phyloP scores from a whole-genome alignment of 2,113 vertebrate genomes.

The Xiphias gladius region DNA sequence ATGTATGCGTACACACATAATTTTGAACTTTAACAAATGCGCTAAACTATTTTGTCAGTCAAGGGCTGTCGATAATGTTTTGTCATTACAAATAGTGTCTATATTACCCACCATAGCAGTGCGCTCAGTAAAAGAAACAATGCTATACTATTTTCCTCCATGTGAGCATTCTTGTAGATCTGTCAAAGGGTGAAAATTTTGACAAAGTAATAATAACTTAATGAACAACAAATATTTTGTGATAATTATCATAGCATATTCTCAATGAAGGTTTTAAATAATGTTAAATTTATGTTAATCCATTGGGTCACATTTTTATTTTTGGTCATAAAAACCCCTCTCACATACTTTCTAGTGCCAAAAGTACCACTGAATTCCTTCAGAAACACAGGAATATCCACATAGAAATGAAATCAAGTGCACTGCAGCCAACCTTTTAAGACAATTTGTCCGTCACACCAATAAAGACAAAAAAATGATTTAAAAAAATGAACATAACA shows the following conservation, averaged over 20 bases:
- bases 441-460: too few species aligned
- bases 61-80: slow-evolving; percentile 2
- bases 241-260: not conserved
- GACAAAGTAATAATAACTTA: not conserved
- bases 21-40: slow-evolving; percentile 16
- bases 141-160: not conserved
- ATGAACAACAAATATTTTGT: not conserved
- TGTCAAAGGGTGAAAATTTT: not conserved
- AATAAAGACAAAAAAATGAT: not conserved
- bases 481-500: not conserved
- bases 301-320: not conserved
- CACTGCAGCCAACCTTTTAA: not conserved
- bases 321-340: not conserved
- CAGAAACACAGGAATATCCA: not conserved
- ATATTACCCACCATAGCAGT: not conserved
- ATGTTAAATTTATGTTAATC: not conserved
- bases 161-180: not conserved
- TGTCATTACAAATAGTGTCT: slow-evolving; percentile 24
- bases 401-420: not conserved
- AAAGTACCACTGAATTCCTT: not conserved
- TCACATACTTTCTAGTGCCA: not conserved
- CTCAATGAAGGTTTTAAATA: not conserved
- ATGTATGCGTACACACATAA: slow-evolving; percentile 13
- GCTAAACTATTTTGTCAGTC: not conserved
- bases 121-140: not conserved